A percentile compares a stretch with the other conserved stretches of the same genome.
phyloP scores from a whole-genome alignment of 2,797 vertebrate genomes.

The Pseudotriccus pelzelni region DNA sequence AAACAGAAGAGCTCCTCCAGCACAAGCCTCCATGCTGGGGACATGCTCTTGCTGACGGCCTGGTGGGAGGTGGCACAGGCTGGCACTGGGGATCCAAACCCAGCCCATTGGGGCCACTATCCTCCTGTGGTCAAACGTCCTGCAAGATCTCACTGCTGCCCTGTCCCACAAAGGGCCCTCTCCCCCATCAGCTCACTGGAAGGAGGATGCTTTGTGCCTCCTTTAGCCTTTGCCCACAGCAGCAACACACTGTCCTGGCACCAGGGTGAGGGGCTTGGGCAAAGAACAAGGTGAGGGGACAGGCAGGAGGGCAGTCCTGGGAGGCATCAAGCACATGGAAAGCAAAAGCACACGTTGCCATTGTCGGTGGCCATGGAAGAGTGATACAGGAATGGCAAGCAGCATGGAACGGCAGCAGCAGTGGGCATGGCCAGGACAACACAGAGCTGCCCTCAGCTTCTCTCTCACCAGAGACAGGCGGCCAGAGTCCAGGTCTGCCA shows the following conservation, averaged over 20 bases:
- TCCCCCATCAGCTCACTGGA: not conserved
- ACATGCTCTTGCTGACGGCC: accelerated
- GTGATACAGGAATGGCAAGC: not conserved
- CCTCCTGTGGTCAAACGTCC: not conserved
- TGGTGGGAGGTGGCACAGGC: accelerated
- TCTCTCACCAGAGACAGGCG: not conserved
- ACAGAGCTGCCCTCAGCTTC: not conserved
- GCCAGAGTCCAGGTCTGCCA: not conserved
- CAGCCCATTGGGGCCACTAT: not conserved
- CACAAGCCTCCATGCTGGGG: not conserved
- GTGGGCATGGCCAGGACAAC: not conserved
- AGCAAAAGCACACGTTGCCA: not conserved
- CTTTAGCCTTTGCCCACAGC: not conserved
- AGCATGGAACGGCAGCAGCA: not conserved
- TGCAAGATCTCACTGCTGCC: not conserved
- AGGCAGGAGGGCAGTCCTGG: not conserved
- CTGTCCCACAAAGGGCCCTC: accelerated
- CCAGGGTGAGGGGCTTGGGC: not conserved
- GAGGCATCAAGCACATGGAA: not conserved
- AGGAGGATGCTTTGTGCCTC: not conserved
- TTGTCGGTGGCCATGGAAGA: not conserved
- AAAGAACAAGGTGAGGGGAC: not conserved
- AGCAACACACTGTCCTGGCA: not conserved
- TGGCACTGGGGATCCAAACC: not conserved
- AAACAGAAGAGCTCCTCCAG: not conserved